Evolutionary conservation across 1,140 invertebrate species (phyloP).

Genomic region (Ceratoteleas bidentatus): DNA sequence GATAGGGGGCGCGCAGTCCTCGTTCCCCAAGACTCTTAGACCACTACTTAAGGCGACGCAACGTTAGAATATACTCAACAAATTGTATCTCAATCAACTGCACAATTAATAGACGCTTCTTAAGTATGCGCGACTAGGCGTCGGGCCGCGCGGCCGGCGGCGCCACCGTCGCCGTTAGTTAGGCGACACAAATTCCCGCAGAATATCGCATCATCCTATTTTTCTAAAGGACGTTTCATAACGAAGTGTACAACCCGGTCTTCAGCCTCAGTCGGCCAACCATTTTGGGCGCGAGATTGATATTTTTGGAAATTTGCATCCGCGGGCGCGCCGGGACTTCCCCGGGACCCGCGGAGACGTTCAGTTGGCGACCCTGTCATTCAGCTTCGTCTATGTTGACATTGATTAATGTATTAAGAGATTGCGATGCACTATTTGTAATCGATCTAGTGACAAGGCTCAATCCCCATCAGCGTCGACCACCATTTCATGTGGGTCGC

Average conservation of each 20-base stretch:
- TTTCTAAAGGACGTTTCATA: slow-evolving; percentile 53
- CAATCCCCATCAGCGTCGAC: slow-evolving; percentile 6
- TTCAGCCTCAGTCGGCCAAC: slow-evolving; percentile 31
- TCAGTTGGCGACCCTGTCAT: slow-evolving; percentile 26
- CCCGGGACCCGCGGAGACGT: neutral
- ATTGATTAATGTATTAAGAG: slow-evolving; percentile 55
- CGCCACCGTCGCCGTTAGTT: neutral
- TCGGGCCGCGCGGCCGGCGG: neutral
- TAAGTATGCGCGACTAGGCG: slow-evolving; percentile 28
- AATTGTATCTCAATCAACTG: slow-evolving; percentile 49
- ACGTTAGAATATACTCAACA: slow-evolving; percentile 55
- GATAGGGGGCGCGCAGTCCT: too few species aligned
- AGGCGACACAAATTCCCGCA: slow-evolving; percentile 54
- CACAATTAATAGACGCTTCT: slow-evolving; percentile 52
- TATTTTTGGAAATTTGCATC: slow-evolving; percentile 62
- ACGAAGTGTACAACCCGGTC: slow-evolving; percentile 25
- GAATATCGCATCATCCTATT: slow-evolving; percentile 59
- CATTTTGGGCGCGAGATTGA: slow-evolving; percentile 39
- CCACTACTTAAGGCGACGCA: slow-evolving; percentile 51
- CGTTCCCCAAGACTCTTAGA: slow-evolving; percentile 34
- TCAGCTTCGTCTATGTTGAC: slow-evolving; percentile 51
- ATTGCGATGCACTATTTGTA: slow-evolving; percentile 58
- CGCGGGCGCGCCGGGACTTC: neutral
- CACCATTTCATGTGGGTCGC: too few species aligned
- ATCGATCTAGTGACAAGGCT: slow-evolving; percentile 51